Evolutionary conservation across 2,113 vertebrate species (phyloP), one percentile per base, ranked within the genome.

Genomic region (Zootoca vivipara): DNA sequence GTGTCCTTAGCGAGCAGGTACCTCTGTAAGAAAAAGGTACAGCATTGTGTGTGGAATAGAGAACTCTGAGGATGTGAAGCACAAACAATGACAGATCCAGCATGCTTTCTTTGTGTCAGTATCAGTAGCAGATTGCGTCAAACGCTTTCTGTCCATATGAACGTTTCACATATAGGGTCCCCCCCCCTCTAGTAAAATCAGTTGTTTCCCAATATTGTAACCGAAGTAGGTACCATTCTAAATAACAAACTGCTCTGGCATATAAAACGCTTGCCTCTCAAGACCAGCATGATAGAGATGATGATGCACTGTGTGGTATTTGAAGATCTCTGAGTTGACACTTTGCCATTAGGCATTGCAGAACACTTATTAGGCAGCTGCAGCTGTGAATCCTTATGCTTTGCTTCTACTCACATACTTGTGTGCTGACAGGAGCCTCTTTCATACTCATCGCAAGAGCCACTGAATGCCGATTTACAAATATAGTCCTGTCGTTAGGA

Each of bases 301-400:
- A 91, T 90, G 87, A 92, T 90, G 24, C 74, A 72, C 77, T 89
- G 42, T 94, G 75, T 94, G 77, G 83, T 89, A 83, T 93, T 84
- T 92, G 72, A 93, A 89, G 78, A 92, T 92, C 90, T 80, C 87
- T 78, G 82, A 93, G 82, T 15, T 91, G 69, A 93, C 85, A 85
- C 83, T 67, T 91, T 88, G 77, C 92, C 80, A 87, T 91, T 92
- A 83, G 88, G 79, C 89, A 46, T 88, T 89, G 72, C 65, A 90
- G 89, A 92, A 35, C 74, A 42, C 85, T 91, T 93, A 86, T 84
- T 85, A 93, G 82, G 77, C 70, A 94, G 86, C 86, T 92, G 78
- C 85, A 91, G 86, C 90, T 94, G 91, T 58, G 92, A 93, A 91
- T 96, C 93, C 83, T 91, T 94, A 62, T 93, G 88, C 93, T 95